Evolutionary conservation across 2,888 invertebrate genomes (phyloP), one percentile per base, ranked within the genome.

Genomic region (Drosophila anomalata): DNA sequence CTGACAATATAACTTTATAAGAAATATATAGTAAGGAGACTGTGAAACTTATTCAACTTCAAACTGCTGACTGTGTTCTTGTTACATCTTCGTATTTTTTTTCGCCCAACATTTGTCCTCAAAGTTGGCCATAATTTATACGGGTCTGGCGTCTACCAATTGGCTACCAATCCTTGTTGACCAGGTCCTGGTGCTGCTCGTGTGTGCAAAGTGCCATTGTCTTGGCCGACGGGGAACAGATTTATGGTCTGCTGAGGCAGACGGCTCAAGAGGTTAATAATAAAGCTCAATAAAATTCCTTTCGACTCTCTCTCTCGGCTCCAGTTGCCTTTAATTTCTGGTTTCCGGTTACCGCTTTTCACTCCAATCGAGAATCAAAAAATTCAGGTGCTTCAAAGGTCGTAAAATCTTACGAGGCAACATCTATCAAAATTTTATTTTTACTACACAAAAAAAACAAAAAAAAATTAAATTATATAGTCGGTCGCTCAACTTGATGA

Each of bases 351-450:
- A 5, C 39, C 9, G n/a, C 5, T 8, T 9, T n/a, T n/a, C 17
- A 17, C 17, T 42, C 42, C 22, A 9, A 11, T 46, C 12, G 39
- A 9, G 14, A 36, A 44, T 36, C 46, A 26, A 44, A 29, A 47
- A 61, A 48, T 20, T 42, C 41, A 58, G 53, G 44, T 47, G 56
- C 12, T 44, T n/a, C 54, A 31, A 31, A 20, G 41, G 51, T 70
- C 72, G 51, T 71, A 70, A 62, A 55, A 29, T 29, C 9, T 9
- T 29, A 29, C 9, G 29, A 9, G 29, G 29, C 29, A 29, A 70
- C 82, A 76, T 87, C 82, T 81, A 83, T 87, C 82, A 83, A 87
- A 87, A 81, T 82, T 83, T 65, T 87, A 79, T 85, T 85, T 87
- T 79, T 76, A 82, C 83, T 76, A 76, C 76, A 75, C 70, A 78